Base-by-base conservation (phyloP, 2,888 invertebrate species). In the Macrophya alboannulata region DNA sequence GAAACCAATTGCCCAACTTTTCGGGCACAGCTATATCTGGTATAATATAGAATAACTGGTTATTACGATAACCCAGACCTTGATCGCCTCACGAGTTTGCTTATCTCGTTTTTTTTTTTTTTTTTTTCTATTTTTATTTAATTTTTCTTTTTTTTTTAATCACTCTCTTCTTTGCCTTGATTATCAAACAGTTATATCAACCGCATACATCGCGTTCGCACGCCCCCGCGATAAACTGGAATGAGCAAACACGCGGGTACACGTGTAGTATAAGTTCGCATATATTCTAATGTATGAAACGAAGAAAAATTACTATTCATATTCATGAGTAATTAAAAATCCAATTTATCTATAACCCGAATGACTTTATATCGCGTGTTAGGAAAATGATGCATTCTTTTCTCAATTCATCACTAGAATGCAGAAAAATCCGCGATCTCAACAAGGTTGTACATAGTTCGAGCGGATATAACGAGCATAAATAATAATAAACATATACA, bases 51-150 rank as follows among this genome's bases (percentile, higher is more conserved):
- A 15, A 55, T 62, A 62, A 59, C 59, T 59, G 59, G 40, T 43
- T 62, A 81, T 81, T 62, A 12, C 62, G 62, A 81, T 81, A 59
- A 81, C 81, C 81, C 81, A 81, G 81, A 62, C 59, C 81, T 81
- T 81, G 40, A 43, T 43, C 17, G 40, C 21, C 25, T 43, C 51
- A 51, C 12, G 12, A 51, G 51, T 74, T 5, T 31, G 1, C 31
- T 31, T 31, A 31, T 31, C 31, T 31, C 31, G 31, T 31, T 31
- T 31, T 31, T 31, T 31, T 31, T 31, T 31, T 17, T 31, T 31
- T 31, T 31, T 31, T 31, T 31, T 31, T 31, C 25, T 12, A 6
- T 0, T 45, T n/a, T n/a, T n/a, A n/a, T 43, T 43, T 62, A 48
- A 31, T 31, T 3, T 31, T 31, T 31, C 3, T 31, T 62, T 62